Conservation (phyloP, 1,140 invertebrate species). For the Aphelinus certus region DNA sequence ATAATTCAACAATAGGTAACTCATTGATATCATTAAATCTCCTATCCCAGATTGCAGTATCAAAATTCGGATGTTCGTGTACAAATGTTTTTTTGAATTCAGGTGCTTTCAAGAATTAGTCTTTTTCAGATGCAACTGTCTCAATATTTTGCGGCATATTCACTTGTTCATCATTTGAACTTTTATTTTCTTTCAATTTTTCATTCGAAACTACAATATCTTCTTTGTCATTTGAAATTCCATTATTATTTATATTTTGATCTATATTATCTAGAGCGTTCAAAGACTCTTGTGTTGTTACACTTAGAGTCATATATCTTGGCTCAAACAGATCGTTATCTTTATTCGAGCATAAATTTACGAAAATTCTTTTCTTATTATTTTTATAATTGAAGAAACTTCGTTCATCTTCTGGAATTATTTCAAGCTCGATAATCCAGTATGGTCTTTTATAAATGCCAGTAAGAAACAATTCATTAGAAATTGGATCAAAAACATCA, state of each 20-base stretch:
- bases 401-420: not conserved
- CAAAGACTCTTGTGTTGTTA: not conserved
- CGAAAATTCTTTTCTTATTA: not conserved
- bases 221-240: not conserved
- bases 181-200: too few species aligned
- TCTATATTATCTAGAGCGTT: not conserved
- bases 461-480: not conserved
- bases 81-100: not conserved
- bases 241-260: not conserved
- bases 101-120: not conserved
- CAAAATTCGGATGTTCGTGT: not conserved
- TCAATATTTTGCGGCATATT: too few species aligned
- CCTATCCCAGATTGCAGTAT: not conserved
- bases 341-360: not conserved
- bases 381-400: not conserved
- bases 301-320: constrained; percentile 5
- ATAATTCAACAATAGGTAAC: not conserved
- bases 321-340: not conserved
- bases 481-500: not conserved
- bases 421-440: not conserved
- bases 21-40: not conserved
- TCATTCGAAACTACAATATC: too few species aligned
- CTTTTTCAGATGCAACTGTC: too few species aligned
- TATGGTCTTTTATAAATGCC: not conserved
- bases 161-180: too few species aligned